Base-by-base conservation (phyloP, 2,113 vertebrate species). In the Trinectes maculatus region DNA sequence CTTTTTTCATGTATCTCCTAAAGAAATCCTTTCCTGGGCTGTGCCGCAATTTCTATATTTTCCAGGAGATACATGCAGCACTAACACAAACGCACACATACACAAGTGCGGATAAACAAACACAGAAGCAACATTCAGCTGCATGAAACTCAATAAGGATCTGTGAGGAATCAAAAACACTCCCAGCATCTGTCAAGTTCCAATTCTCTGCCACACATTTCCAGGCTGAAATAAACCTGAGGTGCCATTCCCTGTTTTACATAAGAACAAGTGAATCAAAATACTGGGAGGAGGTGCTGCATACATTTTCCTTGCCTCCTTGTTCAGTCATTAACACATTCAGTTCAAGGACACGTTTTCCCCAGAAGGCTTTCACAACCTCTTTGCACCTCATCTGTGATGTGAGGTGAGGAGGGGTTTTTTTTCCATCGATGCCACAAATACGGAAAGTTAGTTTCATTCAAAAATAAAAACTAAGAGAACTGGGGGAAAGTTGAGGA, bases 321-420 rank as follows among this genome's bases (percentile, higher is more conserved):
- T 8, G 47, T 77, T 86, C 70, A 80, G 77, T 87, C 85, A 89
- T 90, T 85, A 90, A 85, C 85, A 87, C 86, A 74, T 87, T 67
- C 70, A 77, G 82, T 86, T 86, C 85, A 85, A 83, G 83, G 77
- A 86, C 84, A 80, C 77, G 2, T 80, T 84, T 79, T 59, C 65
- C 82, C 86, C 77, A 59, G 56, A 82, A 84, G 84, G 77, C 66
- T 65, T 90, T 87, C 83, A 72, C 88, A 85, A 84, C 81, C 80
- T 82, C 77, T 85, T 82, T 78, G 64, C 81, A 37, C 85, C 83
- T 79, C 79, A 19, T 74, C 74, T 82, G 81, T 78, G 83, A 87
- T 49, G 74, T 37, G 61, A 71, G 54, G 64, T 71, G 59, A 33
- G 22, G 55, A 52, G 54, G 33, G 43, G 25, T 26, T 33, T 19